Conservation (phyloP, 2,888 invertebrate genomes). For the Hypercompe scribonia region DNA sequence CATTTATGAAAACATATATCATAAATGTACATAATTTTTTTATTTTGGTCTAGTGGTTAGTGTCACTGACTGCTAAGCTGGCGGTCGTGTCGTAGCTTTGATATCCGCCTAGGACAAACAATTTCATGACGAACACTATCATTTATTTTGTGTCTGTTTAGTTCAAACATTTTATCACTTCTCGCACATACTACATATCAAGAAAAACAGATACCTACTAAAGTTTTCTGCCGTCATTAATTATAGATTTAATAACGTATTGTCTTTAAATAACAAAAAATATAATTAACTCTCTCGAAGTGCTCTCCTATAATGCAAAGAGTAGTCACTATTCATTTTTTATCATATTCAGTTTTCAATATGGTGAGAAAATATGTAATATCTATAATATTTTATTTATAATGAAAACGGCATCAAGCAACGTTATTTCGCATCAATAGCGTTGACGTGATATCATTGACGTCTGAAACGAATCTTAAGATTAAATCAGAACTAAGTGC, state of each 20-base stretch:
- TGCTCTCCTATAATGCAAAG: background rate
- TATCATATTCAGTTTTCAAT: background rate
- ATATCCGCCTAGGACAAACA: too few relatives aligned
- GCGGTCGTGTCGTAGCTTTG: too few relatives aligned
- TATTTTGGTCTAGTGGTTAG: too few relatives aligned
- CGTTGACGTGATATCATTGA: conserved; percentile 17
- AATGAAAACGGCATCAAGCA: conserved; percentile 17
- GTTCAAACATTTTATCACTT: background rate
- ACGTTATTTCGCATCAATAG: conserved; percentile 23
- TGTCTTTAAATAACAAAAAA: background rate
- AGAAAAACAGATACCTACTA: background rate
- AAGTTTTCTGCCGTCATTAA: background rate
- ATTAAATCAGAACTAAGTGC: conserved; percentile 33
- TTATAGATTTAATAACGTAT: background rate
- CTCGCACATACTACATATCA: background rate
- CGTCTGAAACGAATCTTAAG: conserved; percentile 40
- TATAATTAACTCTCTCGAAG: too few relatives aligned
- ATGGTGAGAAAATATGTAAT: conserved; percentile 5
- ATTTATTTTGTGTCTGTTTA: too few relatives aligned
- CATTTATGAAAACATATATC: conserved; percentile 4
- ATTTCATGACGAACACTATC: too few relatives aligned
- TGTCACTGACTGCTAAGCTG: too few relatives aligned
- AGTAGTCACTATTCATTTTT: background rate
- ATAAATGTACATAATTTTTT: too few relatives aligned
- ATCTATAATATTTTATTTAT: background rate